These are phyloP conservation scores for Orientallactaga sibirica DNA, from an alignment of 2,797 vertebrate species.

Conservation along the genomic window DNA sequence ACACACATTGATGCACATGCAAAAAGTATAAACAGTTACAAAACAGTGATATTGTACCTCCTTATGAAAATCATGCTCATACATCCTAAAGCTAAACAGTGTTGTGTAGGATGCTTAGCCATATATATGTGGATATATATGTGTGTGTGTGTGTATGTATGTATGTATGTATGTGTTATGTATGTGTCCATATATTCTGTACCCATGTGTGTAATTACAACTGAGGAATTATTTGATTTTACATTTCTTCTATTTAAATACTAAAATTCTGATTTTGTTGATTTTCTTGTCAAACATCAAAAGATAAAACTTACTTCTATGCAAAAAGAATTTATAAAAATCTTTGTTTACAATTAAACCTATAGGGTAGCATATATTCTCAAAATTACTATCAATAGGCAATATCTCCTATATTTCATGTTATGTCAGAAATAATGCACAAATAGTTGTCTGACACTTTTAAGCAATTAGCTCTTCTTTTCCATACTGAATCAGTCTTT, in stretches of 20 bases:
- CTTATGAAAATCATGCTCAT: not conserved
- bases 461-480: constrained; percentile 53
- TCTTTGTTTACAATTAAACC: constrained; percentile 59
- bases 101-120: not conserved
- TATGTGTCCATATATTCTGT: too few relatives aligned
- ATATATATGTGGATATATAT: not conserved
- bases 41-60: not conserved
- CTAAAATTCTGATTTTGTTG: constrained; percentile 33
- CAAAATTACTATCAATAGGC: constrained; percentile 38
- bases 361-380: not conserved
- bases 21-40: not conserved
- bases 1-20: not conserved
- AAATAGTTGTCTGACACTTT: constrained; percentile 32
- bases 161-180: not conserved
- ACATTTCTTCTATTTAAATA: constrained; percentile 33
- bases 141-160: not conserved
- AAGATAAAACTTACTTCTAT: constrained; percentile 6
- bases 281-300: constrained; percentile 49
- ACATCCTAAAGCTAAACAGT: not conserved
- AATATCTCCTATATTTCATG: not conserved
- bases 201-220: not conserved
- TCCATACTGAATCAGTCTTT: not conserved
- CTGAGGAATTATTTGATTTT: not conserved
- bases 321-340: not conserved
- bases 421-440: constrained; percentile 29